phyloP scores from a whole-genome alignment of 2,797 vertebrate species.

The Brachymystax lenok region DNA sequence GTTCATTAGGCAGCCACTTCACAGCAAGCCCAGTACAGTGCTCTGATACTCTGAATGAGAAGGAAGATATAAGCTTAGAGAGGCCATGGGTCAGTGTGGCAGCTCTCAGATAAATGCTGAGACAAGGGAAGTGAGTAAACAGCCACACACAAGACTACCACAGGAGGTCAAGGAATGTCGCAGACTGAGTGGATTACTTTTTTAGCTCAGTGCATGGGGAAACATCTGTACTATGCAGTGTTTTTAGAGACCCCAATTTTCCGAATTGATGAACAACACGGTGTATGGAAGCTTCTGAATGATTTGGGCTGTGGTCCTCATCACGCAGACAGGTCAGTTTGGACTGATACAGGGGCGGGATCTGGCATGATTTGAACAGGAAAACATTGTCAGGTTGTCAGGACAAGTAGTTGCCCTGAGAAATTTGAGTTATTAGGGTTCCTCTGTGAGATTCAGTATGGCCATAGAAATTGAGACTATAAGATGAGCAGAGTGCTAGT shows the following conservation, averaged over 20 bases:
- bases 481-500: constrained; percentile 63
- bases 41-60: constrained; percentile 46
- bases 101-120: constrained; percentile 61
- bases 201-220: constrained; percentile 37
- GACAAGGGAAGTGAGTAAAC: constrained; percentile 40
- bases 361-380: not conserved
- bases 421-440: not conserved
- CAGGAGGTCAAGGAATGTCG: constrained; percentile 47
- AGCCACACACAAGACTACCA: constrained; percentile 27
- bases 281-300: not conserved
- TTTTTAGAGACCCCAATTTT: not conserved
- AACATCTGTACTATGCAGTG: constrained; percentile 34
- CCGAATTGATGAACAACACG: not conserved
- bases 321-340: not conserved
- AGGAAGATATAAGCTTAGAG: constrained; percentile 46
- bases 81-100: constrained; percentile 58
- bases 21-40: constrained; percentile 36
- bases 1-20: constrained; percentile 69
- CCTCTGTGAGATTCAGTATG: constrained; percentile 40
- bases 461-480: constrained; percentile 39
- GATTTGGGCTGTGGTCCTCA: not conserved
- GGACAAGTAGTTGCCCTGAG: not conserved
- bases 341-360: not conserved
- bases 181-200: constrained; percentile 41
- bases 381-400: not conserved